Conservation (phyloP, 1,140 invertebrate genomes). For the Drosophila littoralis region DNA sequence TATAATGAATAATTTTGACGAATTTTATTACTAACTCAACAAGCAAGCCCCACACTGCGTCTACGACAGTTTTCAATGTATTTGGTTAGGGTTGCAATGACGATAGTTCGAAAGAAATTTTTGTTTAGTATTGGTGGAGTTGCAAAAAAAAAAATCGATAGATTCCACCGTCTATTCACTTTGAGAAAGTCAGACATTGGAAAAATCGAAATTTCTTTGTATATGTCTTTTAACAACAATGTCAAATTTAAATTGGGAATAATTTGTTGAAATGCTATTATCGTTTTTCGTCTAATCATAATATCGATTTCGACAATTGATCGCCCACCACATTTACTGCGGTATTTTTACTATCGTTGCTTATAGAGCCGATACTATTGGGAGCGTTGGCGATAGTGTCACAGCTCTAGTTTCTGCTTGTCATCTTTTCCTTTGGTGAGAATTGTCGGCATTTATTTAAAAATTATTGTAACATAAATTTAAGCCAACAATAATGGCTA, state of each 20-base stretch:
- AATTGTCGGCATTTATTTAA: constrained; percentile 63
- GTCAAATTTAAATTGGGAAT: no score
- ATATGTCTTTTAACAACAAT: no score
- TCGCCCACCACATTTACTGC: background rate
- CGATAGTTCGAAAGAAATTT: background rate
- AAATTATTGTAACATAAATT: constrained; percentile 45
- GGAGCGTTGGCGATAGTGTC: constrained; percentile 10
- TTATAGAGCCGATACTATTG: background rate
- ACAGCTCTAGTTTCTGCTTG: constrained; percentile 62
- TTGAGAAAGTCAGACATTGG: no score
- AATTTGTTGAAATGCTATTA: background rate
- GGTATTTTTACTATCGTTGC: constrained; percentile 2
- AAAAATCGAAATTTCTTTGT: no score
- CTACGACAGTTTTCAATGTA: constrained; percentile 1
- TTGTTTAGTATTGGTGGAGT: background rate
- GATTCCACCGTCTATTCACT: no score
- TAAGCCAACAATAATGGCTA: constrained; percentile 88
- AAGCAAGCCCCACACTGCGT: constrained; percentile 8
- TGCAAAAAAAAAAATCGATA: background rate
- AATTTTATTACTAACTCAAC: constrained; percentile 22
- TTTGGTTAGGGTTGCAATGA: constrained; percentile 4
- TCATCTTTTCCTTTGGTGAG: constrained; percentile 60
- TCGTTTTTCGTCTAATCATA: no score
- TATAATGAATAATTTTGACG: constrained; percentile 63
- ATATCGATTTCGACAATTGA: background rate